Base-by-base conservation (phyloP, 2,113 vertebrate genomes). In the Tupaia tana region DNA sequence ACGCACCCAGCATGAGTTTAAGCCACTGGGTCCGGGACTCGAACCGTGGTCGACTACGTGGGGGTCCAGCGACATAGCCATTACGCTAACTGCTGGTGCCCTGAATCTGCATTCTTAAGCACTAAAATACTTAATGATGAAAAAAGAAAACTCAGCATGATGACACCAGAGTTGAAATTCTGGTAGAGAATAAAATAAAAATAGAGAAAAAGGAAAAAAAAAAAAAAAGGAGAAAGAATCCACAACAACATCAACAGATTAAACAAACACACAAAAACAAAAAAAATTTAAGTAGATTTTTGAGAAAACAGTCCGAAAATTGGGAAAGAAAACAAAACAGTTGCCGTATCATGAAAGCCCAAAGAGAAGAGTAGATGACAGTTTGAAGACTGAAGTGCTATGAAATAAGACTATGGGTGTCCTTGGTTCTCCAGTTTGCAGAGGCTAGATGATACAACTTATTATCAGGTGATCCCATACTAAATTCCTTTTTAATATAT, bases 301-400 rank as follows among this genome's bases (percentile, higher is more conserved):
- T n/a, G n/a, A n/a, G n/a, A n/a, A n/a, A n/a, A n/a, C n/a, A n/a
- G n/a, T n/a, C n/a, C n/a, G n/a, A n/a, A n/a, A 27, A 0, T 69
- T 59, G 27, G 25, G 3, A 34, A 24, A 14, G 7, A 56, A 77
- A 66, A 18, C 20, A 82, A 79, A n/a, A 58, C 20, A 34, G 7
- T 0, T 13, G 22, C 0, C 61, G 7, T 9, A 2, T 43, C 8
- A 56, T 31, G 5, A 25, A 27, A 86, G 4, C 24, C 15, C 9
- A 80, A 80, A 34, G 18, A 9, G 9, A 12, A 64, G 34, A 63
- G 18, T 43, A 19, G 5, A 9, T 59, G 54, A n/a, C 8, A 43
- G 29, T 18, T 56, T 61, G 81, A 58, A 34, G 70, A 77, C 34
- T 9, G 31, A 18, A n/a, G 31, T 29, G 61, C 12, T 12, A 6